Evolutionary conservation across 2,797 vertebrate genomes (phyloP).

Genomic region (Crypturellus tataupa): DNA sequence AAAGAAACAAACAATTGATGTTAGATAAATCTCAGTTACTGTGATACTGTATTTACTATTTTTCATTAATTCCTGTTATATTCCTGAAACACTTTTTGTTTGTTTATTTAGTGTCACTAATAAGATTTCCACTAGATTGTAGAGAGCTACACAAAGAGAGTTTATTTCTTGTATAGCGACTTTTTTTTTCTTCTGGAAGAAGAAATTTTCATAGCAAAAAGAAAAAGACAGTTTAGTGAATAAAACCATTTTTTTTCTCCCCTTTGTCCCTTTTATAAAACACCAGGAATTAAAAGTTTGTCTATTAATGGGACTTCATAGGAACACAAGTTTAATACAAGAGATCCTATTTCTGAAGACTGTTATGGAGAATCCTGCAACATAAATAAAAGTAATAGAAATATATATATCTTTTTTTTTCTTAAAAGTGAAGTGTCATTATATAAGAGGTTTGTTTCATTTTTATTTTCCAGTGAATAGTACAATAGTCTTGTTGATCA

Average conservation of each 20-base stretch:
- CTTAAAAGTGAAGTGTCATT: rapidly evolving
- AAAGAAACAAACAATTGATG: neutral
- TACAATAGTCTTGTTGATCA: neutral
- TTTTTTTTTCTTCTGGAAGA: rapidly evolving
- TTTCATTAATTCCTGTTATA: neutral
- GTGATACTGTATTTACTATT: neutral
- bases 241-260: no score
- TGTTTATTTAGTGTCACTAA: neutral
- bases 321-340: neutral
- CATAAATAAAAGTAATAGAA: neutral
- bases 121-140: neutral
- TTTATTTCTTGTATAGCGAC: neutral
- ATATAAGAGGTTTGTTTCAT: neutral
- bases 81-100: neutral
- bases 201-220: neutral
- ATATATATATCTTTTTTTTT: no score
- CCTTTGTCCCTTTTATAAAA: neutral
- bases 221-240: neutral
- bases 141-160: neutral
- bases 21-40: neutral
- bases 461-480: neutral
- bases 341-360: neutral
- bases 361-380: neutral
- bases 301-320: neutral
- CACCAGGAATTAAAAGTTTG: neutral